Evolutionary conservation across 2,888 invertebrate species (phyloP).

Genomic region (Sphecodes monilicornis): DNA sequence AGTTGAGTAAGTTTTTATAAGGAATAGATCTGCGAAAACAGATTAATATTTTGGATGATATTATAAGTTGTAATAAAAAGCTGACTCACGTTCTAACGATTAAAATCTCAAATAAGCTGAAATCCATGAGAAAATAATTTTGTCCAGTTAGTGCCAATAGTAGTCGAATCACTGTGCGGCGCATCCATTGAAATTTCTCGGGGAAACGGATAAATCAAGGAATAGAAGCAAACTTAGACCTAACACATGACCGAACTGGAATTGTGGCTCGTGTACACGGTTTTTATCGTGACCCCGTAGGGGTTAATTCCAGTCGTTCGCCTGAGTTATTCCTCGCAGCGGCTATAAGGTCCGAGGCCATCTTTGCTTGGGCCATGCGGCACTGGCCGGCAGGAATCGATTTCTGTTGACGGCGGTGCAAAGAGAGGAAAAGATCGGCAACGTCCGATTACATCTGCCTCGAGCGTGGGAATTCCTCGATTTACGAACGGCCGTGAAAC

Average conservation of each 20-base stretch:
- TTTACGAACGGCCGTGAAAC: slow-evolving; percentile 56
- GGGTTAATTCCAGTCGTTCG: slow-evolving; percentile 6
- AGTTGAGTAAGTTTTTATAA: no score
- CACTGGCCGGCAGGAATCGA: slow-evolving; percentile 17
- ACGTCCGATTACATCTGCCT: slow-evolving; percentile 44
- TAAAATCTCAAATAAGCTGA: no score
- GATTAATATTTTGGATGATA: no score
- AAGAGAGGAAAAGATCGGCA: slow-evolving; percentile 18
- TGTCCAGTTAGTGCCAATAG: no score
- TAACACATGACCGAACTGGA: not conserved
- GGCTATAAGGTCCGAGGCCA: slow-evolving; percentile 17
- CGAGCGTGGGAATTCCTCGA: slow-evolving; percentile 52
- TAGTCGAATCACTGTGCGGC: no score
- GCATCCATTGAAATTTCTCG: not conserved
- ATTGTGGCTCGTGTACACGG: not conserved
- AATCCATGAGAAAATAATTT: no score
- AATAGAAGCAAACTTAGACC: not conserved
- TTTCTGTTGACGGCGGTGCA: slow-evolving; percentile 10
- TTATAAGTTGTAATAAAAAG: no score
- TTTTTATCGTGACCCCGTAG: slow-evolving; percentile 7
- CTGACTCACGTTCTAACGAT: no score
- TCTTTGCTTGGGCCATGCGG: slow-evolving; percentile 2
- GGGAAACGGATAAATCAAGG: not conserved
- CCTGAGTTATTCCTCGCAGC: slow-evolving; percentile 26
- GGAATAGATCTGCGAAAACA: no score